Conservation (phyloP, 2,113 vertebrate genomes). For the Syrmaticus mikado region DNA sequence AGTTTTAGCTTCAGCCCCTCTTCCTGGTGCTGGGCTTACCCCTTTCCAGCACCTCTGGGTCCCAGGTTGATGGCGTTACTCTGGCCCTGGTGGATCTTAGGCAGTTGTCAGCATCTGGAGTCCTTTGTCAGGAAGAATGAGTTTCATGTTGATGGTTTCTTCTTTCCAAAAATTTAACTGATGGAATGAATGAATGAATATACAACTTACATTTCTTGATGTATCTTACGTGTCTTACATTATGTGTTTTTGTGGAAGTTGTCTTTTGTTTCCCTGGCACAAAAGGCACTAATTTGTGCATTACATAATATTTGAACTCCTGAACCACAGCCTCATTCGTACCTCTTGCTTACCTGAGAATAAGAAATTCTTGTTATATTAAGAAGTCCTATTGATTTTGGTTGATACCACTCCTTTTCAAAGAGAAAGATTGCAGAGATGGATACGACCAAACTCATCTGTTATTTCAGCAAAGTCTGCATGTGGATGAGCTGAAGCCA, state of each 20-base stretch:
- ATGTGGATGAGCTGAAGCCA: not conserved
- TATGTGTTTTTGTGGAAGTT: not conserved
- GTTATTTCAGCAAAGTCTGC: not conserved
- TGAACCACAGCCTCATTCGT: not conserved
- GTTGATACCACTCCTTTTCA: not conserved
- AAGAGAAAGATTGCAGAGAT: not conserved
- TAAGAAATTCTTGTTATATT: not conserved
- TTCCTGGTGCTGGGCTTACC: not conserved
- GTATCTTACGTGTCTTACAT: not conserved
- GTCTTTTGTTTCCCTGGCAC: fast-evolving
- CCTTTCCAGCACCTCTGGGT: not conserved
- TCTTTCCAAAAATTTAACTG: not conserved
- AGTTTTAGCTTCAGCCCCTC: not conserved
- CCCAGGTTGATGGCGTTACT: not conserved
- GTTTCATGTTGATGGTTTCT: not conserved
- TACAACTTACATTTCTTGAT: not conserved
- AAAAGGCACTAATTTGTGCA: not conserved
- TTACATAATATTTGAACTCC: not conserved
- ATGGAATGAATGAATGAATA: not conserved
- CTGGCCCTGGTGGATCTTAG: not conserved
- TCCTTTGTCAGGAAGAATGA: not conserved
- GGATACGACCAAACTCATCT: not conserved
- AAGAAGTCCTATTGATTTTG: not conserved
- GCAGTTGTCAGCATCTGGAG: not conserved
- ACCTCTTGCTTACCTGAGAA: not conserved